Evolutionary conservation across 2,888 invertebrate species (phyloP), one percentile per base, ranked within the genome.

Genomic region (Idaea biselata): DNA sequence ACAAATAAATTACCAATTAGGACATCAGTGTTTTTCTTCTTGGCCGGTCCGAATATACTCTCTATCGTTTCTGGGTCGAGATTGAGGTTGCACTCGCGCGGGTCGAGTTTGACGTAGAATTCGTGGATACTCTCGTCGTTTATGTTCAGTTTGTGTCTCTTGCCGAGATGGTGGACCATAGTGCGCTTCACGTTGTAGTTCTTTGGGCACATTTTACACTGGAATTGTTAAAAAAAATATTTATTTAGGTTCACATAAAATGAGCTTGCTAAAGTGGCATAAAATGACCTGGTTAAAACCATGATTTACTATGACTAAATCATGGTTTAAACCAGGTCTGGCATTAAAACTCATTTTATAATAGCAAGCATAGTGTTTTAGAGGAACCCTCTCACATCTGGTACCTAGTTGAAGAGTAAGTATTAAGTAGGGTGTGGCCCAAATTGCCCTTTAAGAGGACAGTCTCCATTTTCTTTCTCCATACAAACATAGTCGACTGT

Each of bases 161-260:
- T 84, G 0, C 87, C 82, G n/a, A 93, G 74, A 71, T 93, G 93
- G 32, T 86, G 87, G 2, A 91, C 71, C 61, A 93, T 86, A 0
- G 93, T 88, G 54, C 89, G 84, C 64, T 88, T 88, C 7, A 88
- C 87, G 17, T 91, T 86, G 69, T 89, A 93, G 0, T 87, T 82
- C 74, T 93, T 93, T 2, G 89, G 83, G 69, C 94, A 94, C 61
- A 87, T 77, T 70, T 90, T 88, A 77, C 94, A 94, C 93, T 93
- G 85, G 32, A 88, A 25, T 25, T 25, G 25, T 25, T 25, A 25
- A 25, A 25, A 25, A 3, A 25, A 3, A 25, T 25, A 1, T 25
- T 3, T 25, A 25, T 25, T 32, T 53, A 33, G 8, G 6, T 32
- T 32, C 11, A 32, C 32, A 2, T 11, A 8, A 32, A 8, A 8